phyloP scores from a whole-genome alignment of 2,888 invertebrate genomes.

The Ferrisia virgata region DNA sequence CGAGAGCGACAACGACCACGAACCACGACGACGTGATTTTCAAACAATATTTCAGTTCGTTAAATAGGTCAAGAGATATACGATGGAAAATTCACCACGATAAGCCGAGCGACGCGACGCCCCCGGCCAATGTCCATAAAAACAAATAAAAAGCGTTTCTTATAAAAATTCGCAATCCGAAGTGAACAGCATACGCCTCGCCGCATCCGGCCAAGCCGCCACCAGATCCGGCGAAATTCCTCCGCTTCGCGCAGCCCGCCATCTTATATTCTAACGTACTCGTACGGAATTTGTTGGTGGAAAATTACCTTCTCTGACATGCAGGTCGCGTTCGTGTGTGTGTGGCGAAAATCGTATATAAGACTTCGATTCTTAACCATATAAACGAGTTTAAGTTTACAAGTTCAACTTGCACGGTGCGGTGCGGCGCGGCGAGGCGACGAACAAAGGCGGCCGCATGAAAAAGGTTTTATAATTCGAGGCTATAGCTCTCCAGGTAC shows the following conservation, averaged over 20 bases:
- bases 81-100: not conserved
- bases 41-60: not conserved
- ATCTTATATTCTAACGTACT: not conserved
- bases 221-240: not conserved
- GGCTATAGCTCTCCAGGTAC: no score
- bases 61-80: not conserved
- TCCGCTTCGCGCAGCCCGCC: not conserved
- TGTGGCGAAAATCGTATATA: constrained; percentile 15
- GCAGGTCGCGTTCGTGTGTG: constrained; percentile 1
- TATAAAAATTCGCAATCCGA: not conserved
- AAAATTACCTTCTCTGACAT: not conserved
- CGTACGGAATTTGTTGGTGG: not conserved
- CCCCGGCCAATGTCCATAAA: not conserved
- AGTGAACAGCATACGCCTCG: no score
- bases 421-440: no score
- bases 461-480: not conserved
- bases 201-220: no score
- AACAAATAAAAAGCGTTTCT: not conserved
- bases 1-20: no score
- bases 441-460: not conserved
- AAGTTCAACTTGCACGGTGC: not conserved
- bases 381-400: constrained; percentile 14
- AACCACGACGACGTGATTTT: not conserved
- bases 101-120: no score
- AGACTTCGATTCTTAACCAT: not conserved